Percentiles rank a stretch among this genome's conserved stretches.
Conservation (phyloP, 2,113 vertebrate genomes). For the Cyprinodon brontotheroides region DNA sequence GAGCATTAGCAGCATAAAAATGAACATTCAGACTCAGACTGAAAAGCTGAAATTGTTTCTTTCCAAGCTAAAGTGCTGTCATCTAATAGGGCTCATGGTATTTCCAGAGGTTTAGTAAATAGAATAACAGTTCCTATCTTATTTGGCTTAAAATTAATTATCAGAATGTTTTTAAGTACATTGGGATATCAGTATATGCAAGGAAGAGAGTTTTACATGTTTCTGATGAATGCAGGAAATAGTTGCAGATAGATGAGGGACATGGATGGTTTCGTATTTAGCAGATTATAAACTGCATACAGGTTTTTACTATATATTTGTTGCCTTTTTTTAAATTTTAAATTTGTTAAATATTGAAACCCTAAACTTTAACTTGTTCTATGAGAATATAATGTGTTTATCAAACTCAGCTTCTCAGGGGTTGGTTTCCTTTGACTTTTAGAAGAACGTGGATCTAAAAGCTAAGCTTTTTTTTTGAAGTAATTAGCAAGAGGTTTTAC, state of each 20-base stretch:
- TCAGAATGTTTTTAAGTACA: constrained; percentile 3
- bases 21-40: neutral
- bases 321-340: neutral
- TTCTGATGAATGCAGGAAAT: neutral
- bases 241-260: neutral
- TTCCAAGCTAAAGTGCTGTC: constrained; percentile 7
- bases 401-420: neutral
- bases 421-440: neutral
- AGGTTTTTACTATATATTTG: neutral
- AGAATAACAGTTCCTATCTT: neutral
- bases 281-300: neutral
- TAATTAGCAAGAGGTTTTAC: neutral
- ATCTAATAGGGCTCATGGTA: neutral
- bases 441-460: neutral
- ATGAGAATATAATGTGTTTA: neutral
- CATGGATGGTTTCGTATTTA: neutral
- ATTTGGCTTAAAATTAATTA: neutral
- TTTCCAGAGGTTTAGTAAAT: neutral
- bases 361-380: neutral
- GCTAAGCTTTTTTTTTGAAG: neutral
- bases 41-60: constrained; percentile 2
- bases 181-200: neutral
- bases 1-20: constrained; percentile 35
- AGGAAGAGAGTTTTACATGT: neutral
- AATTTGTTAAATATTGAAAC: neutral